These are phyloP conservation scores for Agrilus mali DNA, from an alignment of 2,888 invertebrate species.

Conservation along the genomic window DNA sequence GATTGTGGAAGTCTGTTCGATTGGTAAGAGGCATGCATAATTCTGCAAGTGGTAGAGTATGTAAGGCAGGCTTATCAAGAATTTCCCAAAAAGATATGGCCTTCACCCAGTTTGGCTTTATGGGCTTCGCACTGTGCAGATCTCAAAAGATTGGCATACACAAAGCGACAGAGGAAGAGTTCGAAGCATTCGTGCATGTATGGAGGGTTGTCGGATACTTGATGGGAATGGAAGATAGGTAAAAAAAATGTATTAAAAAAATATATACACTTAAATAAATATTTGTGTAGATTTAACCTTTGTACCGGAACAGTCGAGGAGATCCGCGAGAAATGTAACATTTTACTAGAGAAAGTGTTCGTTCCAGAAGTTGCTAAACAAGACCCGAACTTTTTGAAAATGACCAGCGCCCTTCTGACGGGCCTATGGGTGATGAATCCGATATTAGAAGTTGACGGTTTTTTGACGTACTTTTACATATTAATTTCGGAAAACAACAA, in stretches of 20 bases:
- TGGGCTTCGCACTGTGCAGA: conserved; percentile 58
- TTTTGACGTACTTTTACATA: conserved; percentile 33
- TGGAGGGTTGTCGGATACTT: conserved; percentile 75
- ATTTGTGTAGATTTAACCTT: conserved; percentile 49
- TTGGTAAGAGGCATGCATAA: conserved; percentile 56
- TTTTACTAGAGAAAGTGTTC: conserved; percentile 46
- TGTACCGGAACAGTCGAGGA: conserved; percentile 50
- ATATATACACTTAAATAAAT: background rate
- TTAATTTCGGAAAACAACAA: conserved; percentile 11
- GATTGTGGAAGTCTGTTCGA: conserved; percentile 55
- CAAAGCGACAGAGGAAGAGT: conserved; percentile 45
- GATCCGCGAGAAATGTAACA: conserved; percentile 46
- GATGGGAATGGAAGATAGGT: conserved; percentile 74
- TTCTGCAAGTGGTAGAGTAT: conserved; percentile 42
- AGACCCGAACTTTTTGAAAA: conserved; percentile 48
- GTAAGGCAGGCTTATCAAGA: conserved; percentile 35
- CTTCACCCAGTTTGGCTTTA: conserved; percentile 76
- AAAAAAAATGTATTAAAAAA: conserved; percentile 13
- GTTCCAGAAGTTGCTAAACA: conserved; percentile 47
- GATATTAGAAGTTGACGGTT: conserved; percentile 42
- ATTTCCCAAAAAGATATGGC: conserved; percentile 77
- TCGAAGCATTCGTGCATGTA: conserved; percentile 66
- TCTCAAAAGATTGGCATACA: conserved; percentile 53
- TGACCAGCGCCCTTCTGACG: conserved; percentile 50
- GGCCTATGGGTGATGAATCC: conserved; percentile 61